Percentiles rank a stretch among this genome's conserved stretches.
Evolutionary conservation across 2,113 vertebrate genomes (phyloP).

Genomic region (Tangachromis dhanisi): DNA sequence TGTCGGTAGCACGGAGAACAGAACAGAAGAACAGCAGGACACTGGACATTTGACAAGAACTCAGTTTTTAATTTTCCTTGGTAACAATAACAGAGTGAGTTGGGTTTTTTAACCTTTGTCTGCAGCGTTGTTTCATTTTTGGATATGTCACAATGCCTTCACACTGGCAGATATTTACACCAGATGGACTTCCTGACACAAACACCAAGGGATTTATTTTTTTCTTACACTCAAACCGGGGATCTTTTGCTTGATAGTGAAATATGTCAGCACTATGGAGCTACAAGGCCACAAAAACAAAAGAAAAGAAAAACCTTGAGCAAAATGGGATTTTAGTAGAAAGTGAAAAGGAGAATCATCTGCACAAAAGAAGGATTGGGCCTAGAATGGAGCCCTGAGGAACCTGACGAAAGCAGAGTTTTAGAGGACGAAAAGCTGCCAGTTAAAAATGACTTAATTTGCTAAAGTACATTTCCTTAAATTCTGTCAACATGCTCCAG

Average conservation of each 20-base stretch:
- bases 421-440: neutral
- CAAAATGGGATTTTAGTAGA: neutral
- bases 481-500: neutral
- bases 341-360: neutral
- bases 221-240: neutral
- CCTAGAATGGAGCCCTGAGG: neutral
- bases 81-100: neutral
- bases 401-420: neutral
- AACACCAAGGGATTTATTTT: neutral
- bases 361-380: neutral
- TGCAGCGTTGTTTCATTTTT: neutral
- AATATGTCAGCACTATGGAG: neutral
- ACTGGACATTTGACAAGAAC: neutral
- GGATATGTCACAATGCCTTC: neutral
- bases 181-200: neutral
- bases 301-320: neutral
- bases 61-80: neutral
- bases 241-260: neutral
- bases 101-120: neutral
- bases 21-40: neutral
- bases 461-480: rapidly evolving
- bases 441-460: neutral
- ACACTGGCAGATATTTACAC: neutral
- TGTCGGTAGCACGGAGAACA: neutral
- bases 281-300: neutral